These are phyloP conservation scores for Morone saxatilis DNA, from an alignment of 2,113 vertebrate species.

Conservation along the genomic window DNA sequence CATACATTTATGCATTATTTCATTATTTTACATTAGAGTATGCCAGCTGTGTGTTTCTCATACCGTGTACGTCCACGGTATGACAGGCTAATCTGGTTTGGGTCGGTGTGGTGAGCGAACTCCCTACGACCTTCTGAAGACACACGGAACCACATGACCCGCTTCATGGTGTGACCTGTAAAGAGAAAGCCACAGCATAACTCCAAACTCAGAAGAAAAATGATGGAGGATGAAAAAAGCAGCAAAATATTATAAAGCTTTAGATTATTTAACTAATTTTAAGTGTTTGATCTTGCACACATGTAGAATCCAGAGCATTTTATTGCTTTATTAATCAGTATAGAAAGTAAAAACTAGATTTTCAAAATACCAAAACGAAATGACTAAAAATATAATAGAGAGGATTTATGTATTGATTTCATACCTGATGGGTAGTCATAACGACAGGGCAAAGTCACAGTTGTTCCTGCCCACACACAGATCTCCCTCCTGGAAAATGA, in stretches of 20 bases:
- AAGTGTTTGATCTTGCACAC: neutral
- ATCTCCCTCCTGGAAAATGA: conserved; percentile 83
- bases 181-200: conserved; percentile 6
- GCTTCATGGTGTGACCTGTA: conserved; percentile 77
- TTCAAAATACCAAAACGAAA: neutral
- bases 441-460: conserved; percentile 82
- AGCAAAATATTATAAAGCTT: neutral
- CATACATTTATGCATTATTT: neutral
- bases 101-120: conserved; percentile 80
- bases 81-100: conserved; percentile 76
- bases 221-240: neutral
- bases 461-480: conserved; percentile 85
- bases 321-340: neutral
- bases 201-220: neutral
- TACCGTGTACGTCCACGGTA: conserved; percentile 81
- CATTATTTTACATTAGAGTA: neutral
- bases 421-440: conserved; percentile 84
- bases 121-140: conserved; percentile 79
- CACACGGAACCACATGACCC: conserved; percentile 86
- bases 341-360: neutral
- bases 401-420: neutral
- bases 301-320: neutral
- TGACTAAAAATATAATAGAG: neutral
- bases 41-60: neutral
- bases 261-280: neutral